Evolutionary conservation across 1,140 invertebrate genomes (phyloP).

Genomic region (Drosophila hydei): DNA sequence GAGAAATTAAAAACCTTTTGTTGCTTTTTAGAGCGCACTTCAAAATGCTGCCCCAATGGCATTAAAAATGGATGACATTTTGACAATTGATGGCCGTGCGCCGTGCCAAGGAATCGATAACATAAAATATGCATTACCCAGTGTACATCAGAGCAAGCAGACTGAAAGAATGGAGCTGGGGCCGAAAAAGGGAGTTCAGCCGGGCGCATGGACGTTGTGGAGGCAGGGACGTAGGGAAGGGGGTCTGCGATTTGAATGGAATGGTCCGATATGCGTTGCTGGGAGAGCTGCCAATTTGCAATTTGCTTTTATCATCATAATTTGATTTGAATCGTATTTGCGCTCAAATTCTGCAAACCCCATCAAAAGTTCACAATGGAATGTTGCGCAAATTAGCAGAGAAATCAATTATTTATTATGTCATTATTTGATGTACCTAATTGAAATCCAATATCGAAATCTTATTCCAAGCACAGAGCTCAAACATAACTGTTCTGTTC

Average conservation of each 20-base stretch:
- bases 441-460: constrained; percentile 36
- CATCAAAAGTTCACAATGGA: constrained; percentile 37
- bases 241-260: too few relatives aligned
- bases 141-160: constrained; percentile 9
- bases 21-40: constrained; percentile 27
- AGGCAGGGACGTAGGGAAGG: too few relatives aligned
- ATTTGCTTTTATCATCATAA: constrained; percentile 81
- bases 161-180: constrained; percentile 6
- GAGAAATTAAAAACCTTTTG: background rate
- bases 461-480: background rate
- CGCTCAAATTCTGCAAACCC: background rate
- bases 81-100: constrained; percentile 69
- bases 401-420: constrained; percentile 67
- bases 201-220: background rate
- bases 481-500: background rate
- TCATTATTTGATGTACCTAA: constrained; percentile 41
- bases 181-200: background rate
- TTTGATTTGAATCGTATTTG: constrained; percentile 75
- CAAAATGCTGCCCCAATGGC: constrained; percentile 33
- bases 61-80: constrained; percentile 79
- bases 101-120: constrained; percentile 69
- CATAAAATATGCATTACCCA: constrained; percentile 78
- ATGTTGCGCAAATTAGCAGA: constrained; percentile 51
- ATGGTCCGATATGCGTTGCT: background rate
- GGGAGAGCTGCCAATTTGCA: constrained; percentile 61